A percentile compares a stretch with the other conserved stretches of the same genome.
Conservation (phyloP, 2,888 invertebrate species). For the Drosophila yooni region DNA sequence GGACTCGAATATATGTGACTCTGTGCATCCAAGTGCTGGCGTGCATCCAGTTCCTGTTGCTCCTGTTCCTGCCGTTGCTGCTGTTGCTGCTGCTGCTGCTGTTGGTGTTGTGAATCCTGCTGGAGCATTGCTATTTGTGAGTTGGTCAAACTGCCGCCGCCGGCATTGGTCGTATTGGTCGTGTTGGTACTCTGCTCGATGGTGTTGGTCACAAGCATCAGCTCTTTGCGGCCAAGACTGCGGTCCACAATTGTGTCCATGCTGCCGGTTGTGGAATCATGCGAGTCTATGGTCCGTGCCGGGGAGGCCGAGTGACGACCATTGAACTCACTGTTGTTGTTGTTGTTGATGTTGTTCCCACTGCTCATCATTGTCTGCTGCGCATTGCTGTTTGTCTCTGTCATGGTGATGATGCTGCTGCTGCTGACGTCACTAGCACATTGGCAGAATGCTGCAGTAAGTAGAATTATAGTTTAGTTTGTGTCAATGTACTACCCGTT, state of each 20-base stretch:
- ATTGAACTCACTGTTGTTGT: slow-evolving; percentile 50
- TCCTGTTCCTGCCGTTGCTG: slow-evolving; percentile 23
- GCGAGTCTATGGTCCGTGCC: slow-evolving; percentile 84
- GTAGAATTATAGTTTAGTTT: background rate
- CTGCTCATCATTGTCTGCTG: slow-evolving; percentile 26
- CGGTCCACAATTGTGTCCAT: slow-evolving; percentile 84
- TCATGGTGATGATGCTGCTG: slow-evolving; percentile 42
- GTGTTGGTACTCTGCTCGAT: slow-evolving; percentile 81
- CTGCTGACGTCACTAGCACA: slow-evolving; percentile 44
- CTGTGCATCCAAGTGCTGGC: slow-evolving; percentile 76
- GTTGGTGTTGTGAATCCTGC: slow-evolving; percentile 31
- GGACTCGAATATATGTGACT: slow-evolving; percentile 85
- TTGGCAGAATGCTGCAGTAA: slow-evolving; percentile 41
- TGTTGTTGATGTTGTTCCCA: slow-evolving; percentile 1
- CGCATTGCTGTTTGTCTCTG: slow-evolving; percentile 41
- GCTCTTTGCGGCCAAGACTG: slow-evolving; percentile 68
- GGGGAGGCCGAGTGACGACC: slow-evolving; percentile 83
- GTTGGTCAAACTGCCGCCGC: slow-evolving; percentile 78
- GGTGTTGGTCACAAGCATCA: slow-evolving; percentile 74
- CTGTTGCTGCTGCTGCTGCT: slow-evolving; percentile 43
- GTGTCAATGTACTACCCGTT: background rate
- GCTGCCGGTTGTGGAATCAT: slow-evolving; percentile 83
- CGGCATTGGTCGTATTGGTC: slow-evolving; percentile 59
- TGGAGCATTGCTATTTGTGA: slow-evolving; percentile 83
- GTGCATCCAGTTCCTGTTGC: slow-evolving; percentile 46